Percentiles rank a stretch among this genome's conserved stretches.
phyloP scores from a whole-genome alignment of 2,113 vertebrate species.

The Melospiza melodia region DNA sequence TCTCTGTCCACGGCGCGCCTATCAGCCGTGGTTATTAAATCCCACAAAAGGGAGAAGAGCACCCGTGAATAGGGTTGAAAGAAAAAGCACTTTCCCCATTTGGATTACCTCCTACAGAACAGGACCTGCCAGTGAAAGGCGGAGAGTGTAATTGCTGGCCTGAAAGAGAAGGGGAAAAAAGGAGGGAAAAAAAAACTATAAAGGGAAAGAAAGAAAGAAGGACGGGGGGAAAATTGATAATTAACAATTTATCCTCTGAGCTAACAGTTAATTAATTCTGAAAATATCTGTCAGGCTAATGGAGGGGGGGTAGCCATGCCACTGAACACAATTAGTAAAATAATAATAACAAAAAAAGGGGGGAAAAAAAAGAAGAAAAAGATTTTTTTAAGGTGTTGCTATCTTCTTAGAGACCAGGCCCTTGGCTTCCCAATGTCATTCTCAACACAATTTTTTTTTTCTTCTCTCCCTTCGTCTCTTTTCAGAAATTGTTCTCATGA shows the following conservation, averaged over 20 bases:
- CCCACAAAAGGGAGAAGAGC: slow-evolving; percentile 81
- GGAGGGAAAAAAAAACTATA: slow-evolving; percentile 43
- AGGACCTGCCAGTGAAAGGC: slow-evolving; percentile 77
- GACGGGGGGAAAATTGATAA: slow-evolving; percentile 72
- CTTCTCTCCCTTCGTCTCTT: slow-evolving; percentile 87
- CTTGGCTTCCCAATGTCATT: slow-evolving; percentile 89
- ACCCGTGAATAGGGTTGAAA: slow-evolving; percentile 79
- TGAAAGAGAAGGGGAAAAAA: slow-evolving; percentile 72
- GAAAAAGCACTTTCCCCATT: slow-evolving; percentile 82
- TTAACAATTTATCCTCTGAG: slow-evolving; percentile 85
- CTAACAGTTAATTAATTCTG: slow-evolving; percentile 88
- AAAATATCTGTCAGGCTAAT: slow-evolving; percentile 85
- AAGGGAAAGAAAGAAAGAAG: slow-evolving; percentile 74
- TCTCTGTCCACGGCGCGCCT: slow-evolving; percentile 73
- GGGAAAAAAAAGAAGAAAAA: slow-evolving; percentile 13
- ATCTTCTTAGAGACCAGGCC: slow-evolving; percentile 82
- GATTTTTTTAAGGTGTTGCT: slow-evolving; percentile 81
- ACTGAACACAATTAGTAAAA: slow-evolving; percentile 80
- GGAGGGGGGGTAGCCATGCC: slow-evolving; percentile 56
- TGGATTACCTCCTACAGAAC: slow-evolving; percentile 80
- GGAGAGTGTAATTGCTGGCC: slow-evolving; percentile 79
- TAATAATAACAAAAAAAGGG: slow-evolving; percentile 78
- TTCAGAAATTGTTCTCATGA: slow-evolving; percentile 98
- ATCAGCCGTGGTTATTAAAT: slow-evolving; percentile 82
- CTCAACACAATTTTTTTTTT: slow-evolving; percentile 81